Conservation (phyloP, 2,888 invertebrate genomes). For the Watsonalla cultraria region DNA sequence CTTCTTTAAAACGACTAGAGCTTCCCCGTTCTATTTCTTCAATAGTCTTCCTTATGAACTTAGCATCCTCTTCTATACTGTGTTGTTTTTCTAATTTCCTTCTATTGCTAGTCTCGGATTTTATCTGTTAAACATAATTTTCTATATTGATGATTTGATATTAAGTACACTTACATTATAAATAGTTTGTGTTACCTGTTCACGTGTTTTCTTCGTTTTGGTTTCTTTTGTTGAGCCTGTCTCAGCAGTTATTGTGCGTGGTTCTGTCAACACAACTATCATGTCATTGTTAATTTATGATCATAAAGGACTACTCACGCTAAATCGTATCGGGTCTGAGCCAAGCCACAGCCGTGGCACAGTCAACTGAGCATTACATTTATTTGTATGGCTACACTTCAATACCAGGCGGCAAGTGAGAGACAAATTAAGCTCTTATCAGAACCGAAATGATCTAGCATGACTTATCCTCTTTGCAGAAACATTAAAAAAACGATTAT, state of each 20-base stretch:
- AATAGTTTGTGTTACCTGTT: slow-evolving; percentile 49
- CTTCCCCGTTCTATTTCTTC: slow-evolving; percentile 71
- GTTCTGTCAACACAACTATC: slow-evolving; percentile 48
- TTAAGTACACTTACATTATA: slow-evolving; percentile 4
- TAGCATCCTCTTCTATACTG: slow-evolving; percentile 70
- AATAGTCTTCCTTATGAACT: slow-evolving; percentile 68
- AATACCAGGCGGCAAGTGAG: no score
- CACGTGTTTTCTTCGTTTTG: slow-evolving; percentile 46
- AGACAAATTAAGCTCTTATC: no score
- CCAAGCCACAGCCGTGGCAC: not conserved
- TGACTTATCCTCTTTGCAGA: no score
- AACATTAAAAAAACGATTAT: no score
- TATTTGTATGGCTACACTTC: no score
- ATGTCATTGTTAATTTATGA: slow-evolving; percentile 10
- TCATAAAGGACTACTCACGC: no score
- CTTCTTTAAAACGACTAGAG: slow-evolving; percentile 49
- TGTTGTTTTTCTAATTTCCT: slow-evolving; percentile 54
- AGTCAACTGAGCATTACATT: no score
- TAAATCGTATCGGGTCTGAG: no score
- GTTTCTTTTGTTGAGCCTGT: slow-evolving; percentile 27
- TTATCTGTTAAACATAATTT: slow-evolving; percentile 33
- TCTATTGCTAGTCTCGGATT: slow-evolving; percentile 44
- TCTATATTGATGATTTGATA: slow-evolving; percentile 16
- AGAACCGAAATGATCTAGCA: no score
- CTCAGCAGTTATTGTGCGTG: slow-evolving; percentile 17